Evolutionary conservation across 2,888 invertebrate genomes (phyloP), one percentile per base, ranked within the genome.

Genomic region (Diachrysia chrysitis): DNA sequence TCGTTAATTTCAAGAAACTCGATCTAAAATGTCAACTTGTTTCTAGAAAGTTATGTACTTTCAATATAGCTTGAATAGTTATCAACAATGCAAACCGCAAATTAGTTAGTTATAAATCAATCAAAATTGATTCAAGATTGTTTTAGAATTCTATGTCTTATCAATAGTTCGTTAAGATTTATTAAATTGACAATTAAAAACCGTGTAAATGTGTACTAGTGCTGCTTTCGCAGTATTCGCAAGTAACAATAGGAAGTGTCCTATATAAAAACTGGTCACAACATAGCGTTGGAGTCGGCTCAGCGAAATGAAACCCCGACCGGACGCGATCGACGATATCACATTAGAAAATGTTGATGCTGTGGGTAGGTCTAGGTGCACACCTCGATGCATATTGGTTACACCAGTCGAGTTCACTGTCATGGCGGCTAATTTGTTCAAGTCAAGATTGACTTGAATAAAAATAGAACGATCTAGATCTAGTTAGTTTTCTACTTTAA

Each of bases 261-360:
- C 81, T 75, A 82, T 82, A 78, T 81, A 83, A 84, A 80, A 87
- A 85, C 84, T 84, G 80, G 85, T 83, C 81, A 84, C 79, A 77
- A 70, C 76, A 74, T 70, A 73, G 80, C 74, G 74, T 62, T 75
- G 73, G 68, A 79, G 79, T 76, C 64, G 69, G 73, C 73, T 81
- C 81, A 76, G 86, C 78, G 77, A 85, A 89, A 89, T 85, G 84
- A 89, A 89, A 89, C 87, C 85, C 78, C 78, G 81, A 83, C 87
- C 90, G 87, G 89, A 89, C 85, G 85, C 80, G 83, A 79, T 85
- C 82, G 82, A 68, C 81, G 89, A 89, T 90, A 90, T 86, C 89
- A 86, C 88, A 87, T 91, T 91, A 90, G 90, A 92, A 82, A 92
- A 92, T n/a, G n/a, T n/a, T n/a, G n/a, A 89, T 85, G 88, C 86